Percentiles rank a stretch among this genome's conserved stretches.
phyloP scores from a whole-genome alignment of 2,888 invertebrate genomes.

The Hesperia comma region DNA sequence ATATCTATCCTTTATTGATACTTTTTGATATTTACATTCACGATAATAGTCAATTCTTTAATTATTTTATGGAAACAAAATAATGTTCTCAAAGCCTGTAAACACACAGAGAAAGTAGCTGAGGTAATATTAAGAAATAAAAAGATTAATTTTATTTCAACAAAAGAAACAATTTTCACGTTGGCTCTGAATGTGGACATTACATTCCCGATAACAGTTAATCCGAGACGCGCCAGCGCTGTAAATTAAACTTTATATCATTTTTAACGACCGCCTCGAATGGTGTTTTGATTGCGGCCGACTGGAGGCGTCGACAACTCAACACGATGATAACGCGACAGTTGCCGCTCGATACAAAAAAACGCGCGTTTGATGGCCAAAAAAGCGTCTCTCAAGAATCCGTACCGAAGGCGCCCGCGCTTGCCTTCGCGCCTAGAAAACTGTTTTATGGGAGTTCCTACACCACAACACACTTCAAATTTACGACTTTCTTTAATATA shows the following conservation, averaged over 20 bases:
- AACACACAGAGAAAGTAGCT: conserved; percentile 45
- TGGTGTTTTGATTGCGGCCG: conserved; percentile 82
- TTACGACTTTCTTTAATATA: conserved; percentile 68
- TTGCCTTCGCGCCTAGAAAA: conserved; percentile 51
- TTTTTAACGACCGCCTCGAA: conserved; percentile 80
- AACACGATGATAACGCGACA: conserved; percentile 81
- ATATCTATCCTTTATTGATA: too few species aligned
- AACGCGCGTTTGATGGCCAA: conserved; percentile 76
- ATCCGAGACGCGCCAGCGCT: conserved; percentile 70
- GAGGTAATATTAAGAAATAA: conserved; percentile 55
- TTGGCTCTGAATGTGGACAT: conserved; percentile 66
- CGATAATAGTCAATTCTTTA: too few species aligned
- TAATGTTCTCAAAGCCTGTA: conserved; percentile 43
- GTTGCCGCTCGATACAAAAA: conserved; percentile 74
- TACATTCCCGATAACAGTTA: conserved; percentile 77
- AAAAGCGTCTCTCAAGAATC: conserved; percentile 60
- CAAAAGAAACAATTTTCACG: conserved; percentile 72
- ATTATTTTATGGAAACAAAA: not conserved
- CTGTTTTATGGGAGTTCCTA: conserved; percentile 74
- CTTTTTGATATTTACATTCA: too few species aligned
- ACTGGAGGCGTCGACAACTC: conserved; percentile 84
- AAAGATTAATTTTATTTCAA: conserved; percentile 62
- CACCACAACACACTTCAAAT: conserved; percentile 71
- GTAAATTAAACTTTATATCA: conserved; percentile 83
- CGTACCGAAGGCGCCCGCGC: conserved; percentile 45